phyloP scores from a whole-genome alignment of 2,888 invertebrate species.

The Fabriciana adippe region DNA sequence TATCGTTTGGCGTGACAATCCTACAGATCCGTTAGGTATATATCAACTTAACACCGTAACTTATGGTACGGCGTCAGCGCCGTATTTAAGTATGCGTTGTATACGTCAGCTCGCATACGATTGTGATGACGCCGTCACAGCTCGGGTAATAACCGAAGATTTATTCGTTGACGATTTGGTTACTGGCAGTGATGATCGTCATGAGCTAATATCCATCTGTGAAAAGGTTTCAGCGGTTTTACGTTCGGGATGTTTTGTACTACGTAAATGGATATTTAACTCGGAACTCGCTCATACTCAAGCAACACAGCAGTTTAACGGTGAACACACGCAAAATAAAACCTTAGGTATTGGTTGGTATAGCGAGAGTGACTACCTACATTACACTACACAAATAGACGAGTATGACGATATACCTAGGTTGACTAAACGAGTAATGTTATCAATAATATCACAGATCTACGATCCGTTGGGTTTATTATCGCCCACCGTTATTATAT shows the following conservation, averaged over 20 bases:
- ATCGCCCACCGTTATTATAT: slow-evolving; percentile 10
- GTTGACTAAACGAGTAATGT: slow-evolving; percentile 19
- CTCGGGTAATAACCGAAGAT: neutral
- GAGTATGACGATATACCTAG: neutral
- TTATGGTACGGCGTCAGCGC: slow-evolving; percentile 46
- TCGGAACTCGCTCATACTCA: neutral
- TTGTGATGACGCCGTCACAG: no score
- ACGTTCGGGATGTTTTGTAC: slow-evolving; percentile 8
- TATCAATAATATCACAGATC: slow-evolving; percentile 24
- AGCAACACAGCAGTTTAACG: neutral
- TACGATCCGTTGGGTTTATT: slow-evolving; percentile 30
- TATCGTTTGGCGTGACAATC: slow-evolving; percentile 48
- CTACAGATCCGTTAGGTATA: slow-evolving; percentile 36
- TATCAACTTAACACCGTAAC: slow-evolving; percentile 36
- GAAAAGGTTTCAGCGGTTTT: no score
- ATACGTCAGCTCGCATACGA: no score
- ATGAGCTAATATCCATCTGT: no score
- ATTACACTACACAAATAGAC: neutral
- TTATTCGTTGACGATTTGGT: slow-evolving; percentile 3
- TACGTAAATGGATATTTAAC: slow-evolving; percentile 20
- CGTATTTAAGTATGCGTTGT: slow-evolving; percentile 24
- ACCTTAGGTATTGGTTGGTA: slow-evolving; percentile 24
- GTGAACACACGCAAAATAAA: slow-evolving; percentile 5
- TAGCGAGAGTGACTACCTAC: slow-evolving; percentile 1
- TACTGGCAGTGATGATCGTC: no score